phyloP scores from a whole-genome alignment of 2,888 invertebrate species.

The Schizotus pectinicornis region DNA sequence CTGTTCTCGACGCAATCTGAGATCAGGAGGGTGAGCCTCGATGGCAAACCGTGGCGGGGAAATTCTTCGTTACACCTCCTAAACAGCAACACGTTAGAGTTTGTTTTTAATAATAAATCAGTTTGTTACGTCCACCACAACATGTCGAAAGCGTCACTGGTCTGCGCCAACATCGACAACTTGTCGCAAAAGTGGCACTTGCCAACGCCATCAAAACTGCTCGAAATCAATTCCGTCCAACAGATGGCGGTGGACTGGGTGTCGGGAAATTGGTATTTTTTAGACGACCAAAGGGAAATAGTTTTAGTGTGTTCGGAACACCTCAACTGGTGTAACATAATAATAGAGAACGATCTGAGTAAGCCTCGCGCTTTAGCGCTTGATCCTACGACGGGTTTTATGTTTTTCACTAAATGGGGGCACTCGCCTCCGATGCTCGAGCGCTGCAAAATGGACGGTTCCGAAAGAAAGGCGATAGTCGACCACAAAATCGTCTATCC shows the following conservation, averaged over 20 bases:
- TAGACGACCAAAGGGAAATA: constrained; percentile 58
- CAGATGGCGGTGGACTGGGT: constrained; percentile 86
- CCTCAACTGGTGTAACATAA: constrained; percentile 70
- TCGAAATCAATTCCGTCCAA: constrained; percentile 70
- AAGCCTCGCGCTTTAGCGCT: constrained; percentile 78
- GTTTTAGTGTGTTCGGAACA: constrained; percentile 54
- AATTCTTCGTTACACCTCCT: constrained; percentile 55
- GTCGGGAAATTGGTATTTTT: constrained; percentile 84
- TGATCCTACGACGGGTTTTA: constrained; percentile 76
- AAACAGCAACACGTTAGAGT: constrained; percentile 65
- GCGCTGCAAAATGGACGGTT: constrained; percentile 70
- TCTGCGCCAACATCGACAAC: constrained; percentile 72
- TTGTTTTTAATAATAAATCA: constrained; percentile 71
- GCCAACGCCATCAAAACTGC: constrained; percentile 67
- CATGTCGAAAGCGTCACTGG: constrained; percentile 61
- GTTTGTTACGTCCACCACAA: constrained; percentile 77
- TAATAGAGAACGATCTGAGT: constrained; percentile 70
- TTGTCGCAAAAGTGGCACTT: constrained; percentile 65
- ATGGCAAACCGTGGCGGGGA: constrained; percentile 60
- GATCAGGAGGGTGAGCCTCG: constrained; percentile 67
- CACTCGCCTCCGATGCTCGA: constrained; percentile 67
- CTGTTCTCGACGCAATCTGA: constrained; percentile 72
- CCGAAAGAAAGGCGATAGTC: constrained; percentile 66
- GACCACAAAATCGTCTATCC: constrained; percentile 78
- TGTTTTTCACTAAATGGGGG: constrained; percentile 83